Evolutionary conservation across 2,113 vertebrate species (phyloP).

Genomic region (Pimephales promelas): DNA sequence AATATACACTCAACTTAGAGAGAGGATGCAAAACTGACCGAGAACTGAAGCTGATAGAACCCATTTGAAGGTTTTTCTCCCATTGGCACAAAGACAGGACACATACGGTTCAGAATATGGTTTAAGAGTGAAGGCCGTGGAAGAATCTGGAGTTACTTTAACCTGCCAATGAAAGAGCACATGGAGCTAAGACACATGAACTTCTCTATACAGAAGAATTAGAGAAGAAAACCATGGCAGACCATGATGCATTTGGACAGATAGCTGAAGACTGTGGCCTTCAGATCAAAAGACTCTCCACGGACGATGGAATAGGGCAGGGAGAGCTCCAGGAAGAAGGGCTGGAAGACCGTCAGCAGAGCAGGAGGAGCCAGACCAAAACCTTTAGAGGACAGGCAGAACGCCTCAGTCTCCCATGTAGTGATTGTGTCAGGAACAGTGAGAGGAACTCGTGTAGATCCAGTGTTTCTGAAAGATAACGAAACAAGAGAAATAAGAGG

Average conservation of each 20-base stretch:
- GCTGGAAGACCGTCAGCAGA: slow-evolving; percentile 80
- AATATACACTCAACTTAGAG: neutral
- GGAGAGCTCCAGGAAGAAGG: slow-evolving; percentile 85
- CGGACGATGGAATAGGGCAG: slow-evolving; percentile 86
- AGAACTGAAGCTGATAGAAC: slow-evolving; percentile 65
- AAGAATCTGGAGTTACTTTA: too few species aligned
- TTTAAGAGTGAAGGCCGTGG: too few species aligned
- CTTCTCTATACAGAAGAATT: too few species aligned
- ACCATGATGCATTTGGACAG: too few species aligned
- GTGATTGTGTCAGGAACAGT: slow-evolving; percentile 87
- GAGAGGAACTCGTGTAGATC: slow-evolving; percentile 68
- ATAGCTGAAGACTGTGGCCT: too few species aligned
- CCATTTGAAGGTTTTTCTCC: too few species aligned
- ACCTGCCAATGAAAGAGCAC: too few species aligned
- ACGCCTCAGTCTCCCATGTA: slow-evolving; percentile 82
- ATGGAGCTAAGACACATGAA: too few species aligned
- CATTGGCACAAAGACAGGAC: too few species aligned
- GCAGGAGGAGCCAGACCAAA: slow-evolving; percentile 81
- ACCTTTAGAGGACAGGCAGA: slow-evolving; percentile 81
- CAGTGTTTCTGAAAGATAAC: slow-evolving; percentile 70
- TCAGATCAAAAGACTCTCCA: too few species aligned
- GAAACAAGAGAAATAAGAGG: neutral
- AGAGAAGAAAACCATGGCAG: too few species aligned
- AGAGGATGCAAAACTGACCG: slow-evolving; percentile 67
- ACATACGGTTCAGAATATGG: too few species aligned